Evolutionary conservation across 1,140 invertebrate species (phyloP).

Genomic region (Mactra quadrangularis): DNA sequence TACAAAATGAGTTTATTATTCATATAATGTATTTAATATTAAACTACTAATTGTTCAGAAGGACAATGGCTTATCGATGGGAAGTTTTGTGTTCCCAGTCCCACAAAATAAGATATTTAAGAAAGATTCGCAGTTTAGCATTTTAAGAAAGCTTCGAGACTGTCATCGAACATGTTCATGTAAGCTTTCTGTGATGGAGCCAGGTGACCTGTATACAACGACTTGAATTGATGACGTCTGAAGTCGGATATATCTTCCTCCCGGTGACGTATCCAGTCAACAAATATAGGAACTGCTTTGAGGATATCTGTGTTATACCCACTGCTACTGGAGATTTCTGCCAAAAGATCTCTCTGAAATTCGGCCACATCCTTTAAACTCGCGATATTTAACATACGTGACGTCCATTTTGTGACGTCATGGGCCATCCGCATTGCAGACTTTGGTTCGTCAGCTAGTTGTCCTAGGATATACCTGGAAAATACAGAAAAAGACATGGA

Average conservation of each 20-base stretch:
- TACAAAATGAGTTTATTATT: too few species aligned
- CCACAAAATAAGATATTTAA: too few species aligned
- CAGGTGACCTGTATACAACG: not conserved
- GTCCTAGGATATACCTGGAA: constrained; percentile 35
- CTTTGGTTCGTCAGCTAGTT: constrained; percentile 12
- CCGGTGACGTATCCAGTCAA: constrained; percentile 14
- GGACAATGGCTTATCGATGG: too few species aligned
- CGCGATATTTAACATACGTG: not conserved
- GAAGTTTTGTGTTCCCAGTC: too few species aligned
- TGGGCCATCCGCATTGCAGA: not conserved
- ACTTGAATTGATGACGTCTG: constrained; percentile 11
- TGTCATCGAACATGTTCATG: constrained; percentile 7
- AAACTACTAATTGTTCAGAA: too few species aligned
- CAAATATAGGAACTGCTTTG: not conserved
- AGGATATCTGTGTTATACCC: constrained; percentile 2
- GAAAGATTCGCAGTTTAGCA: too few species aligned
- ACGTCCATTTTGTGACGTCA: constrained; percentile 18
- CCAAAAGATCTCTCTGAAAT: constrained; percentile 35
- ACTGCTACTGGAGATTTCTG: not conserved
- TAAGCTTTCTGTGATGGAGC: not conserved
- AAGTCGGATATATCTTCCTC: constrained; percentile 16
- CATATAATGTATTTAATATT: too few species aligned
- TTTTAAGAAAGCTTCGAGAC: not conserved
- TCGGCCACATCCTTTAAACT: not conserved
- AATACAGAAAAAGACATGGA: not conserved